phyloP scores from a whole-genome alignment of 2,113 vertebrate genomes.

The Mellivora capensis region DNA sequence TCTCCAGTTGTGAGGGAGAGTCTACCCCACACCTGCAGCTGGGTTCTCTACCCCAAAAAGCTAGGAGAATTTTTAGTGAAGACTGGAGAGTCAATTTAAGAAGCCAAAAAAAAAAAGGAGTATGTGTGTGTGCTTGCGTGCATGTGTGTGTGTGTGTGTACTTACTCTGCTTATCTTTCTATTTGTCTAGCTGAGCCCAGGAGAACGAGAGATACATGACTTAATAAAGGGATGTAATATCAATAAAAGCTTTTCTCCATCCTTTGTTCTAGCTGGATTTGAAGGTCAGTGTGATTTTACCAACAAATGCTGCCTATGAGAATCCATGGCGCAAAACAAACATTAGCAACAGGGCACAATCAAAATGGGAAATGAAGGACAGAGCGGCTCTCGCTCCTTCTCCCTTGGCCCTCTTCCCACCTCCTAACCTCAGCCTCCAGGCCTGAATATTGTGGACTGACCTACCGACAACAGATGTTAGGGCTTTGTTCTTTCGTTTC shows the following conservation, averaged over 20 bases:
- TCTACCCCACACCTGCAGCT: background rate
- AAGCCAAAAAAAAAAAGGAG: background rate
- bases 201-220: conserved; percentile 20
- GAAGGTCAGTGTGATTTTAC: conserved; percentile 43
- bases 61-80: background rate
- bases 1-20: background rate
- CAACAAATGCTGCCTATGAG: background rate
- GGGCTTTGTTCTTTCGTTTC: background rate
- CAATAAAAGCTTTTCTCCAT: background rate
- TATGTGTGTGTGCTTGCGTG: background rate
- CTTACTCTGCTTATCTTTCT: background rate
- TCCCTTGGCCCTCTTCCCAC: background rate
- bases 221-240: conserved; percentile 51
- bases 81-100: background rate
- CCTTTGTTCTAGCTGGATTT: conserved; percentile 9
- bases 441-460: background rate
- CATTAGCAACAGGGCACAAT: background rate
- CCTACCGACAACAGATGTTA: background rate
- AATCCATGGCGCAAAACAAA: conserved; percentile 3
- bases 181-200: background rate
- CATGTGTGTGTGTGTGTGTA: too few relatives aligned
- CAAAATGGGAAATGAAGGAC: background rate
- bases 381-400: background rate
- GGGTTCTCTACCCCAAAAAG: background rate
- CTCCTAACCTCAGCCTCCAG: background rate